phyloP scores from a whole-genome alignment of 2,888 invertebrate genomes.

The Falcaria lacertinaria region DNA sequence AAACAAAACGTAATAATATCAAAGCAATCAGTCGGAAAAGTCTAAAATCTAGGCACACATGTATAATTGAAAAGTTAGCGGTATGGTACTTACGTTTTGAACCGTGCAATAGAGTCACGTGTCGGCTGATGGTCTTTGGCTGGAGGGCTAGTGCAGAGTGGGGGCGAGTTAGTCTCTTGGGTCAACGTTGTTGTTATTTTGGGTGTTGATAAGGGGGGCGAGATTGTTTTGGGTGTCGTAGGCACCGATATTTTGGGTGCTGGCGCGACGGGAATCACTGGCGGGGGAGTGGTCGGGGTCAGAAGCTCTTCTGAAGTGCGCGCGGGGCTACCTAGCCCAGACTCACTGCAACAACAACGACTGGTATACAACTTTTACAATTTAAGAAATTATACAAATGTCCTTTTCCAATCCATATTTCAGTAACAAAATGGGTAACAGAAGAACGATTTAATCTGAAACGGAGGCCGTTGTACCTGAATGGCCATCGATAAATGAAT shows the following conservation, averaged over 20 bases:
- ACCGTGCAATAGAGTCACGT: constrained; percentile 63
- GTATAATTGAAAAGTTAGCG: constrained; percentile 1
- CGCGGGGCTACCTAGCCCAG: constrained; percentile 67
- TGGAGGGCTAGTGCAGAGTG: constrained; percentile 66
- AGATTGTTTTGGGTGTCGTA: constrained; percentile 23
- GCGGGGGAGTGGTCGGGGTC: constrained; percentile 60
- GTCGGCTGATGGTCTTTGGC: constrained; percentile 55
- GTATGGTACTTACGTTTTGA: constrained; percentile 66
- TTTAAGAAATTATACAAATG: too few species aligned
- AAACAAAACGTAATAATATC: constrained; percentile 5
- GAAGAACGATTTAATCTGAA: neutral
- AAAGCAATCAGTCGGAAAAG: constrained; percentile 9
- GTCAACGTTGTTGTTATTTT: constrained; percentile 19
- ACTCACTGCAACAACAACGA: constrained; percentile 56
- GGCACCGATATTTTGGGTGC: constrained; percentile 26
- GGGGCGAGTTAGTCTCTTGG: constrained; percentile 59
- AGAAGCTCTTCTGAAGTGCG: constrained; percentile 63
- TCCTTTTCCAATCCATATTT: too few species aligned
- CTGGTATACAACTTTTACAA: too few species aligned
- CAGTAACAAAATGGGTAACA: neutral
- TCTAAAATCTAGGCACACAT: constrained; percentile 11
- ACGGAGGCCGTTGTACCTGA: neutral
- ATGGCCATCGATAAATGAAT: too few species aligned
- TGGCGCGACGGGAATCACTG: constrained; percentile 24
- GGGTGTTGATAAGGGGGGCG: constrained; percentile 33